Evolutionary conservation across 2,113 vertebrate genomes (phyloP).

Genomic region (Mobula birostris): DNA sequence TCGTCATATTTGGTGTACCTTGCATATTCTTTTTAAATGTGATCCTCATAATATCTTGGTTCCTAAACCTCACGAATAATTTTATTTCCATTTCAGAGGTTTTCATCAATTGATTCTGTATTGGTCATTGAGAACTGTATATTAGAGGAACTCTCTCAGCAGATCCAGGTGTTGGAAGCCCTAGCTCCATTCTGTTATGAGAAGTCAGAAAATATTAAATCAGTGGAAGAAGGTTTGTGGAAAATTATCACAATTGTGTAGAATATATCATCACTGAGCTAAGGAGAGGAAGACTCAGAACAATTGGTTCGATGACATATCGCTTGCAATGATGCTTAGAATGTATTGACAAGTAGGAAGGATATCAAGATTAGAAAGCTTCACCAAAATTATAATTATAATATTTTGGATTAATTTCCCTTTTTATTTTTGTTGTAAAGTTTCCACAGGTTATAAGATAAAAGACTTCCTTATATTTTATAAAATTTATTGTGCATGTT

Average conservation of each 20-base stretch:
- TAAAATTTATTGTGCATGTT: too few species aligned
- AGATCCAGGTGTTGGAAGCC: slow-evolving; percentile 54
- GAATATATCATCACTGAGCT: not conserved
- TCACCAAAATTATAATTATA: not conserved
- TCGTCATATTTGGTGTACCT: not conserved
- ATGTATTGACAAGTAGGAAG: not conserved
- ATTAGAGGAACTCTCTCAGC: slow-evolving; percentile 55
- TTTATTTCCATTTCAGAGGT: slow-evolving; percentile 54
- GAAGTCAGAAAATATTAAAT: slow-evolving; percentile 44
- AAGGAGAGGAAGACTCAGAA: not conserved
- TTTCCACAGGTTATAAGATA: not conserved
- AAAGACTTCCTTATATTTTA: too few species aligned
- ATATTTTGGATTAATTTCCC: not conserved
- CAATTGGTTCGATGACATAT: not conserved
- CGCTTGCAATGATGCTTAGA: not conserved
- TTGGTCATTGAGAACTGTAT: slow-evolving; percentile 53
- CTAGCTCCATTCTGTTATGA: slow-evolving; percentile 52
- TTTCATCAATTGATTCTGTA: slow-evolving; percentile 49
- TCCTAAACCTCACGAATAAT: not conserved
- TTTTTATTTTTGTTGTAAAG: not conserved
- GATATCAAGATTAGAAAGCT: not conserved
- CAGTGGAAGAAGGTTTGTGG: slow-evolving; percentile 59
- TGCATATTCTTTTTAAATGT: not conserved
- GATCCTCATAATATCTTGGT: not conserved
- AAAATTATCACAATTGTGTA: not conserved